These are phyloP conservation scores for Cyclargus thomasi DNA, from an alignment of 1,140 invertebrate species.

Conservation along the genomic window DNA sequence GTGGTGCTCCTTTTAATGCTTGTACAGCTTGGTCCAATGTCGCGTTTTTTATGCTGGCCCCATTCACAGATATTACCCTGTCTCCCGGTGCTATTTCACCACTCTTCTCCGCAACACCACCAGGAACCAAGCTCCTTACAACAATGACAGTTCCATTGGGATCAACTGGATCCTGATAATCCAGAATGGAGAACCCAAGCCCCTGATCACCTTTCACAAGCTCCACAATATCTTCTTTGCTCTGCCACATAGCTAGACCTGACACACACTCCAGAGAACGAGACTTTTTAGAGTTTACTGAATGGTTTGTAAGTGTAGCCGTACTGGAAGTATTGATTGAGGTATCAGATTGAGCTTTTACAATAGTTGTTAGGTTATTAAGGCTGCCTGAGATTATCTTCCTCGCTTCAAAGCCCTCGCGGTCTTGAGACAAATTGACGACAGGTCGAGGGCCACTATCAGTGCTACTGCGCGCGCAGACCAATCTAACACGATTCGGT, in stretches of 20 bases:
- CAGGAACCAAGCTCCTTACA: conserved; percentile 93
- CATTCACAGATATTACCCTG: conserved; percentile 91
- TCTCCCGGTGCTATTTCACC: conserved; percentile 94
- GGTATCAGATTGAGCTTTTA: conserved; percentile 94
- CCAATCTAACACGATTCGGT: conserved; percentile 87
- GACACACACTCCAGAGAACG: conserved; percentile 94
- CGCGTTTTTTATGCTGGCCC: conserved; percentile 89
- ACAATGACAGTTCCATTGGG: conserved; percentile 94
- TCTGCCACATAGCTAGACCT: conserved; percentile 94
- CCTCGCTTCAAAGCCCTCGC: conserved; percentile 85
- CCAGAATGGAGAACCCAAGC: conserved; percentile 95
- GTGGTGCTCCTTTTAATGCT: conserved; percentile 88
- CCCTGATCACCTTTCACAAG: conserved; percentile 92
- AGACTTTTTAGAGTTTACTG: conserved; percentile 85
- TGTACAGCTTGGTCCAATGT: conserved; percentile 93
- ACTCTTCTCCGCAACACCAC: conserved; percentile 91
- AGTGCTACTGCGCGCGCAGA: conserved; percentile 81
- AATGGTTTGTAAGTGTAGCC: conserved; percentile 79
- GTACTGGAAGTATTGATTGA: conserved; percentile 86
- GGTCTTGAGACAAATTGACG: conserved; percentile 85
- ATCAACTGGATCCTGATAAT: conserved; percentile 94
- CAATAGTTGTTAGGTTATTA: conserved; percentile 81
- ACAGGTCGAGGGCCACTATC: conserved; percentile 78
- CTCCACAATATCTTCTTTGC: conserved; percentile 90
- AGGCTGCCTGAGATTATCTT: conserved; percentile 86